Evolutionary conservation across 2,797 vertebrate genomes (phyloP).

Genomic region (Xiphorhynchus erythropygius): DNA sequence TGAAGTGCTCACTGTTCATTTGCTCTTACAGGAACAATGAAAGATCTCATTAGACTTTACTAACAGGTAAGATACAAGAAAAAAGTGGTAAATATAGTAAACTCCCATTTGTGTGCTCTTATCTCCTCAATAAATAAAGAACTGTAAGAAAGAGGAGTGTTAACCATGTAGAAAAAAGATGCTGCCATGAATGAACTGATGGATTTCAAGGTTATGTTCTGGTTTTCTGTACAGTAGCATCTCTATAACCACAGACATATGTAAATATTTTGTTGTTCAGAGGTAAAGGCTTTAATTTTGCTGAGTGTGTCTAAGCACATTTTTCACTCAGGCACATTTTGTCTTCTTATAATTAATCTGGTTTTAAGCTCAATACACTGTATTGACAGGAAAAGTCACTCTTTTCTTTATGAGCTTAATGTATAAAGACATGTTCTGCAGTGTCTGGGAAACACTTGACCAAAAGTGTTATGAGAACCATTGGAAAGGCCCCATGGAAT

Average conservation of each 20-base stretch:
- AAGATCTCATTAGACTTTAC: background rate
- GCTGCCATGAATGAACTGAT: background rate
- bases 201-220: background rate
- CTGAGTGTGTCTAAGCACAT: background rate
- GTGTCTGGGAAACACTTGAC: background rate
- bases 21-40: background rate
- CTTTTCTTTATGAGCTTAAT: background rate
- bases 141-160: background rate
- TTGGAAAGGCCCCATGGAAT: background rate
- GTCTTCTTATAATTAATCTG: background rate
- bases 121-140: background rate
- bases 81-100: background rate
- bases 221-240: background rate
- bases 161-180: background rate
- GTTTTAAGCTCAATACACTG: background rate
- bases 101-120: background rate
- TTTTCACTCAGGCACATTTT: background rate
- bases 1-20: background rate
- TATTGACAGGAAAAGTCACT: background rate
- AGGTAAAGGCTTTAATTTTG: background rate
- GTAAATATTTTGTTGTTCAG: background rate
- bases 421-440: background rate
- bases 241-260: background rate
- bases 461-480: fast-evolving
- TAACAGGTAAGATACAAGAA: background rate